Evolutionary conservation across 1,140 invertebrate species (phyloP).

Genomic region (Danaus melanippus): DNA sequence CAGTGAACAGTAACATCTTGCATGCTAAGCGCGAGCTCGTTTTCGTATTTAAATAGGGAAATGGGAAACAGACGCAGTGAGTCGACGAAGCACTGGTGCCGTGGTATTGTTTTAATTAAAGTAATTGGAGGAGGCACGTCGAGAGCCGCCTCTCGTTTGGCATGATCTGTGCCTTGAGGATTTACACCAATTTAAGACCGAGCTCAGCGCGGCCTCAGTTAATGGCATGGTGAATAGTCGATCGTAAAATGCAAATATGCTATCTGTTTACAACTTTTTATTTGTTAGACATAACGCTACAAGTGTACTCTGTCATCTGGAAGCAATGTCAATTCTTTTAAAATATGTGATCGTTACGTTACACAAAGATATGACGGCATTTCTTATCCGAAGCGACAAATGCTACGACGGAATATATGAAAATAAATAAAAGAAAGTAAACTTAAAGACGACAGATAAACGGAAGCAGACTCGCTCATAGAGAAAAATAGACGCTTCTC

Average conservation of each 20-base stretch:
- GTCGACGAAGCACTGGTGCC: slow-evolving; percentile 65
- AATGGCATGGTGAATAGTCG: slow-evolving; percentile 46
- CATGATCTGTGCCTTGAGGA: slow-evolving; percentile 70
- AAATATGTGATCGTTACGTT: slow-evolving; percentile 7
- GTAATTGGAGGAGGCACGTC: slow-evolving; percentile 68
- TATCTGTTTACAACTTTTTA: slow-evolving; percentile 7
- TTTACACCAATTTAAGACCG: slow-evolving; percentile 68
- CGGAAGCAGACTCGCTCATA: slow-evolving; percentile 61
- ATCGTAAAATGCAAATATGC: slow-evolving; percentile 40
- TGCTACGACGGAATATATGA: slow-evolving; percentile 53
- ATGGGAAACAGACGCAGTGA: slow-evolving; percentile 68
- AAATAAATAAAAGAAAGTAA: slow-evolving; percentile 50
- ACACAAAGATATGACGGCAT: slow-evolving; percentile 19
- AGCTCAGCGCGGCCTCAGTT: slow-evolving; percentile 59
- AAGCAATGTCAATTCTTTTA: too few relatives aligned
- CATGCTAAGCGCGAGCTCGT: slow-evolving; percentile 63
- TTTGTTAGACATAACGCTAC: slow-evolving; percentile 5
- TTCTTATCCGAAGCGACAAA: slow-evolving; percentile 37
- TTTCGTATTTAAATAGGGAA: slow-evolving; percentile 72
- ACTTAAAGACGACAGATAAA: slow-evolving; percentile 61
- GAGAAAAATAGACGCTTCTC: slow-evolving; percentile 57
- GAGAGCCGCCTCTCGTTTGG: slow-evolving; percentile 59
- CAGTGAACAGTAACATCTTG: slow-evolving; percentile 57
- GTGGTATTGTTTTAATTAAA: slow-evolving; percentile 71
- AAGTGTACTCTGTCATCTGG: slow-evolving; percentile 1